A percentile compares a stretch with the other conserved stretches of the same genome.
Evolutionary conservation across 2,888 invertebrate genomes (phyloP).

Genomic region (Tortrix viridana): DNA sequence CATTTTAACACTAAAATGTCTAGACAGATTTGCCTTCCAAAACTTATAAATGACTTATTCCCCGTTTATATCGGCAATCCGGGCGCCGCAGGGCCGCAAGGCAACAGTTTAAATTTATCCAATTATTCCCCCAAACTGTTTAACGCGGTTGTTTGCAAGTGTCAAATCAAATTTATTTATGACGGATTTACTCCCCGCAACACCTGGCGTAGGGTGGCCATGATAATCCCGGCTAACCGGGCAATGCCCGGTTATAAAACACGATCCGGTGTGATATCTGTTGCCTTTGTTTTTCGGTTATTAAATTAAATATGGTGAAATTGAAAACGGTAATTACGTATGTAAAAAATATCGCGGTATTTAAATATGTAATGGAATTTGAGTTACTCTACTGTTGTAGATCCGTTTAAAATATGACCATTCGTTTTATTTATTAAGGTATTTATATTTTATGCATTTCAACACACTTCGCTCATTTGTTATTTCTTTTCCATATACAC

Average conservation of each 20-base stretch:
- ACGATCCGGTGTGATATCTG: conserved; percentile 45
- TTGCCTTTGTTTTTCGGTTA: conserved; percentile 21
- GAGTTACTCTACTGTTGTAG: too few species aligned
- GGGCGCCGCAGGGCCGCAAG: conserved; percentile 19
- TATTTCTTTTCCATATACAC: too few species aligned
- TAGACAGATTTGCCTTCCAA: background rate
- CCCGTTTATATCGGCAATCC: conserved; percentile 12
- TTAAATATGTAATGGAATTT: too few species aligned
- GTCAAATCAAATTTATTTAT: conserved; percentile 80
- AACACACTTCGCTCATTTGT: too few species aligned
- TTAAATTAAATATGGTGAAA: conserved; percentile 14
- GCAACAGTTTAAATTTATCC: conserved; percentile 47
- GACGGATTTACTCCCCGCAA: conserved; percentile 65
- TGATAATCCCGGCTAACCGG: conserved; percentile 55
- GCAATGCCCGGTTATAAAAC: conserved; percentile 54
- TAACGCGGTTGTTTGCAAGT: conserved; percentile 63
- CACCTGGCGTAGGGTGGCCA: conserved; percentile 71
- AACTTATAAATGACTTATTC: background rate
- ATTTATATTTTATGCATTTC: too few species aligned
- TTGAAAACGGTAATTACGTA: background rate
- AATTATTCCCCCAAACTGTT: conserved; percentile 60
- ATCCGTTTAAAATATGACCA: too few species aligned
- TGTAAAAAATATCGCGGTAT: background rate
- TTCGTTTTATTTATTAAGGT: too few species aligned
- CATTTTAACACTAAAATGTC: too few species aligned